phyloP scores from a whole-genome alignment of 2,113 vertebrate genomes.

The Pardalotus punctatus region DNA sequence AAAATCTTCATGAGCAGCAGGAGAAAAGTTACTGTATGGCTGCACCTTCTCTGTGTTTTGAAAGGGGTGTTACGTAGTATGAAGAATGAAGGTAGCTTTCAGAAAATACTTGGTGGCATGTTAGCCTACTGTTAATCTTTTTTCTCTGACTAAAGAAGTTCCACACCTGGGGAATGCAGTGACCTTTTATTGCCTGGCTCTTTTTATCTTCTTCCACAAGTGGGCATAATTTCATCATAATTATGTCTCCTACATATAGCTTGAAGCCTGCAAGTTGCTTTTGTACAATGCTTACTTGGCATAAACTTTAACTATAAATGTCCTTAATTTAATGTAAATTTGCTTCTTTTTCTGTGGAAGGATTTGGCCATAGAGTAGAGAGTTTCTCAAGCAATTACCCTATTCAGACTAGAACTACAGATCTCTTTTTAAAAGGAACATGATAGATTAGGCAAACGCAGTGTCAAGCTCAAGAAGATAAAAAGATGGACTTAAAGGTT shows the following conservation, averaged over 20 bases:
- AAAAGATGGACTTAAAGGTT: background rate
- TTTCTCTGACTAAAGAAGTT: background rate
- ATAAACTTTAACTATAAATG: background rate
- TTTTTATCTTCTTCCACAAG: background rate
- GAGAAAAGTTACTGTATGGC: background rate
- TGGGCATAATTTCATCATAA: background rate
- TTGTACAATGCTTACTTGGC: background rate
- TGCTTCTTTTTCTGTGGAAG: background rate
- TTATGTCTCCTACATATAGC: background rate
- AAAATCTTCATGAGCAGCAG: fast-evolving
- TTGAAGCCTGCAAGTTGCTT: background rate
- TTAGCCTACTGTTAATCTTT: background rate
- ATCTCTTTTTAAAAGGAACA: background rate
- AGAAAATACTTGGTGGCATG: background rate
- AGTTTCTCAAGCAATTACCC: background rate
- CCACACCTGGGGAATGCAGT: background rate
- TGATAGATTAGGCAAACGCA: background rate
- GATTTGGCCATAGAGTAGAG: background rate
- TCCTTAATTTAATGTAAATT: background rate
- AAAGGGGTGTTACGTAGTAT: background rate
- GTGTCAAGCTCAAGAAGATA: background rate
- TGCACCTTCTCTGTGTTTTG: background rate
- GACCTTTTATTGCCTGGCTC: background rate
- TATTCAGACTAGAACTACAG: background rate
- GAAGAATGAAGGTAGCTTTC: background rate